These are phyloP conservation scores for Notospermus geniculatus DNA, from an alignment of 1,140 invertebrate species.

Conservation along the genomic window DNA sequence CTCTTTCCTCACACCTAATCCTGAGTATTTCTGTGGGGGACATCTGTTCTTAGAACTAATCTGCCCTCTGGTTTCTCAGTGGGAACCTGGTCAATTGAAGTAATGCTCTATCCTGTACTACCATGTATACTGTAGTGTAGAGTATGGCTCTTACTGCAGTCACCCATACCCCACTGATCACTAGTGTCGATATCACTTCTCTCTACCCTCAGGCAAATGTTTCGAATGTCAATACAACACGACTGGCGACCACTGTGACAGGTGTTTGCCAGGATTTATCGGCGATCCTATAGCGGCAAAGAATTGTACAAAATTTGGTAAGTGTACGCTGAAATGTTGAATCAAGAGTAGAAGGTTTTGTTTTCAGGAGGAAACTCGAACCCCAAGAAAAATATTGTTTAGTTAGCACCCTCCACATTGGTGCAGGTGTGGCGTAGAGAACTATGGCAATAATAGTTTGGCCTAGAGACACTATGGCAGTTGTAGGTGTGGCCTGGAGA, in stretches of 20 bases:
- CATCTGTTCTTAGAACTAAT: too few species aligned
- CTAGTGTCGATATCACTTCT: too few species aligned
- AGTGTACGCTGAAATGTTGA: background rate
- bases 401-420: background rate
- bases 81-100: too few species aligned
- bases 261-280: slow-evolving; percentile 1
- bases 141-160: too few species aligned
- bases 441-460: background rate
- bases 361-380: background rate
- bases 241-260: background rate
- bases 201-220: too few species aligned
- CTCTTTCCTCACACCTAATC: too few species aligned
- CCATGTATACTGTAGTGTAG: too few species aligned
- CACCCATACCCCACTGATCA: too few species aligned
- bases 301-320: slow-evolving; percentile 2
- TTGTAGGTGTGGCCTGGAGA: too few species aligned
- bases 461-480: background rate
- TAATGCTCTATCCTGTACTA: too few species aligned
- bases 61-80: too few species aligned
- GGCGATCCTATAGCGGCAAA: background rate
- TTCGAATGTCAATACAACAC: slow-evolving; percentile 1
- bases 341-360: background rate
- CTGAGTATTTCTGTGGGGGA: too few species aligned
- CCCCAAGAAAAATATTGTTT: background rate
- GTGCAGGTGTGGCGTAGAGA: background rate